Evolutionary conservation across 2,888 invertebrate species (phyloP), one percentile per base, ranked within the genome.

Genomic region (Lasioglossum leucozonium): DNA sequence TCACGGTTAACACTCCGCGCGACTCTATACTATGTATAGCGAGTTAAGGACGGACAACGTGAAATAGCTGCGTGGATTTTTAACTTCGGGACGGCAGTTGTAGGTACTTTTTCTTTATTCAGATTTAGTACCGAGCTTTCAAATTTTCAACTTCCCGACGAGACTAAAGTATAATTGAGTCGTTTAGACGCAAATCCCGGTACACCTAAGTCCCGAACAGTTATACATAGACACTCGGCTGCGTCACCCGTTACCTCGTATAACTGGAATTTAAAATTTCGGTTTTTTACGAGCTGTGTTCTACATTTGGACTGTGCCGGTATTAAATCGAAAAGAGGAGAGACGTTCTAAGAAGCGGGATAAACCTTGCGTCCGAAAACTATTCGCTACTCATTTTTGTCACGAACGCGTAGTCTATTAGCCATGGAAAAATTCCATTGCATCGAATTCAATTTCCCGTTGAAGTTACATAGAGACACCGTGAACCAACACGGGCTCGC

Each of bases 131-230:
- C 4, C 18, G 76, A 26, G 30, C 30, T 62, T 62, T 62, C 62
- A 26, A 62, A 30, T 62, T 30, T 62, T 62, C 58, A 62, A 62
- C 58, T 62, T 30, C 6, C 16, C 30, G 0, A 16, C 16, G 16
- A n/a, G n/a, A 30, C 30, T 8, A 30, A 30, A 16, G 75, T 62
- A 75, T 75, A 75, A 75, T 65, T 75, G 75, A 75, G 75, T 44
- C 75, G 75, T 75, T 75, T 44, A 42, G 22, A 75, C 75, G 75
- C 75, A 75, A 75, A 75, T 62, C 62, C 62, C 1, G 34, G 58
- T 22, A 30, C 75, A 18, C 37, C 55, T 40, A 40, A 65, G 62
- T 75, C 62, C 62, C 62, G 42, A 44, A 44, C 58, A 42, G 62
- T 26, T 42, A 44, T 30, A 34, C 2, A n/a, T n/a, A 62, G 62